A percentile compares a stretch with the other conserved stretches of the same genome.
Evolutionary conservation across 1,140 invertebrate genomes (phyloP).

Genomic region (Samia ricini): DNA sequence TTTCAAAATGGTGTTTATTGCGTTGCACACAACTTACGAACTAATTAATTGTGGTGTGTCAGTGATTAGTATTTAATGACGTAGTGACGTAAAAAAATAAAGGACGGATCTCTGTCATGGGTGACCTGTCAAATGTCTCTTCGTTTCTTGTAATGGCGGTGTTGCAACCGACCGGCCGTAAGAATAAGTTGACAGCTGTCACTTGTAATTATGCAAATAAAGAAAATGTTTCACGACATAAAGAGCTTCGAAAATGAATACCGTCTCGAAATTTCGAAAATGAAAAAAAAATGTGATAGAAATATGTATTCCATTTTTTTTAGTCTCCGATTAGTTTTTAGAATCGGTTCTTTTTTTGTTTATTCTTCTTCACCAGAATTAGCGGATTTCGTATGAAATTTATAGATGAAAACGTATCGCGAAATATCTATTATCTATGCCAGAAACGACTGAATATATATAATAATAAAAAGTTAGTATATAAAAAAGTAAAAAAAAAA

Average conservation of each 20-base stretch:
- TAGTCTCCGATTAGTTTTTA: constrained; percentile 22
- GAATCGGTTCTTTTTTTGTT: background rate
- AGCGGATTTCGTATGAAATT: background rate
- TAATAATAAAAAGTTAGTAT: constrained; percentile 24
- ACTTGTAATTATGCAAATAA: too few species aligned
- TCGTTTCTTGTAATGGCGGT: too few species aligned
- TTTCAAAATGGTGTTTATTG: too few species aligned
- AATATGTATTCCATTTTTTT: constrained; percentile 34
- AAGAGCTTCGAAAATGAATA: background rate
- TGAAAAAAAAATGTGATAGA: constrained; percentile 24
- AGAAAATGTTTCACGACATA: too few species aligned
- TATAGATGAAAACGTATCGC: background rate
- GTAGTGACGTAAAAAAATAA: too few species aligned
- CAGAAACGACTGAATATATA: constrained; percentile 30
- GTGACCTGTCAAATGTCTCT: too few species aligned
- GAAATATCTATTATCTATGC: constrained; percentile 16
- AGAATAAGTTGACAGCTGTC: too few species aligned
- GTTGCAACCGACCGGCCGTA: too few species aligned
- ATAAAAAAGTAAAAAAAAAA: constrained; percentile 20
- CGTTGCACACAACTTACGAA: too few species aligned
- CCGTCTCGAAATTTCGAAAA: background rate
- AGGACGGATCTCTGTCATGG: too few species aligned
- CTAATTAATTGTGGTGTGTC: too few species aligned
- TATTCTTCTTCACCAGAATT: constrained; percentile 1
- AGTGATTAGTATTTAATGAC: too few species aligned